phyloP scores from a whole-genome alignment of 2,113 vertebrate species.

The Trochalopteron elliotii region DNA sequence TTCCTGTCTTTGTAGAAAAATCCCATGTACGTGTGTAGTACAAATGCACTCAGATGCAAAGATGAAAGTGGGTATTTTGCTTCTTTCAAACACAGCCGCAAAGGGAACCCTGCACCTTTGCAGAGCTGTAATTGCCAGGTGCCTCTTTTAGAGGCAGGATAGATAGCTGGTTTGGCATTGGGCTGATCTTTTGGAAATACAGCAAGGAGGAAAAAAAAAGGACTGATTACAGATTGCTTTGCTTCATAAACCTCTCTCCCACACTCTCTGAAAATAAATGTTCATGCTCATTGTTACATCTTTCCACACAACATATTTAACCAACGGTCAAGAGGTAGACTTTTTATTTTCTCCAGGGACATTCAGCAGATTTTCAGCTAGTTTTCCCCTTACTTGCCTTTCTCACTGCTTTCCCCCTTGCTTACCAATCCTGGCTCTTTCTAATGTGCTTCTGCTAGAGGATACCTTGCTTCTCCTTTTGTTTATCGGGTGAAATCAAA shows the following conservation, averaged over 20 bases:
- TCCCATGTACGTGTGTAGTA: neutral
- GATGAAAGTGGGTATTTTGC: slow-evolving; percentile 39
- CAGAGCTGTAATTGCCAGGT: slow-evolving; percentile 20
- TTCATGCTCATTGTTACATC: neutral
- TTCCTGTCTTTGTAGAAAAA: slow-evolving; percentile 34
- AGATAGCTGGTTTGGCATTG: neutral
- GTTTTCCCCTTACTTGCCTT: neutral
- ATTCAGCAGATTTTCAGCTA: neutral
- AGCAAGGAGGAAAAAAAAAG: neutral
- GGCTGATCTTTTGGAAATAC: neutral
- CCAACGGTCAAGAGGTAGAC: neutral
- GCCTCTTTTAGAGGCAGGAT: neutral
- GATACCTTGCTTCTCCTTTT: neutral
- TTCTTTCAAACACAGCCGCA: neutral
- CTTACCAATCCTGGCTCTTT: neutral
- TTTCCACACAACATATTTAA: neutral
- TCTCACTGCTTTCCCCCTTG: neutral
- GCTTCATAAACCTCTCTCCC: neutral
- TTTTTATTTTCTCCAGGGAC: neutral
- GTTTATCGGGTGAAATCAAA: neutral
- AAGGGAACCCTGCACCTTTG: neutral
- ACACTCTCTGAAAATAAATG: neutral
- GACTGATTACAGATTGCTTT: neutral
- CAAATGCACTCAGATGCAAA: slow-evolving; percentile 35
- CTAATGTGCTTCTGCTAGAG: neutral